Evolutionary conservation across 1,140 invertebrate species (phyloP).

Genomic region (Uloborus diversus): DNA sequence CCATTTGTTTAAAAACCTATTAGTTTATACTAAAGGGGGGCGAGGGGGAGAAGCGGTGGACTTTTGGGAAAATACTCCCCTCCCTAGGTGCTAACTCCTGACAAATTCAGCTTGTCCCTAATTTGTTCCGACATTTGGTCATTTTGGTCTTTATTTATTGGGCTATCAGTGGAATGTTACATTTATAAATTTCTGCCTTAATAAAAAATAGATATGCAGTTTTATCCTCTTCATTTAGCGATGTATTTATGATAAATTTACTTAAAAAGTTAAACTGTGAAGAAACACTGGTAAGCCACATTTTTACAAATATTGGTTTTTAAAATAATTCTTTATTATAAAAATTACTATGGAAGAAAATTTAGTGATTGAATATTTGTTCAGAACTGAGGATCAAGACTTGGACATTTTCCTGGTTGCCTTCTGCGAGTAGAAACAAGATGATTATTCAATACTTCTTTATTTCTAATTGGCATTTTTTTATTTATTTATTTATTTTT

Average conservation of each 20-base stretch:
- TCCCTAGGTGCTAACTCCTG: too few relatives aligned
- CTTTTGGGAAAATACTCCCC: too few relatives aligned
- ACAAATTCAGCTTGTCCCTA: too few relatives aligned
- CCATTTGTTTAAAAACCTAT: constrained; percentile 7
- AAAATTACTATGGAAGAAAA: neutral
- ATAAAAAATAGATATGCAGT: neutral
- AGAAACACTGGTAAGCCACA: neutral
- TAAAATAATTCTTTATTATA: neutral
- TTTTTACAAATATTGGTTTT: too few relatives aligned
- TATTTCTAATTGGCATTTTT: neutral
- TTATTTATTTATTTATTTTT: too few relatives aligned
- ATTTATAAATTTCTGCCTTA: constrained; percentile 7
- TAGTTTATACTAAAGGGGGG: neutral
- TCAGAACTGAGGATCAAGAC: too few relatives aligned
- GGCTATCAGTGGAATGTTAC: too few relatives aligned
- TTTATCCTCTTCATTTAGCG: constrained; percentile 1
- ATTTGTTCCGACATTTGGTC: too few relatives aligned
- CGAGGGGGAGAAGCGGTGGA: too few relatives aligned
- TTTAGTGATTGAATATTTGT: neutral
- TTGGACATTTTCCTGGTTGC: neutral
- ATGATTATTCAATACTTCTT: neutral
- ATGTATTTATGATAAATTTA: neutral
- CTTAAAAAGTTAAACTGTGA: constrained; percentile 2
- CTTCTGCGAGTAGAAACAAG: too few relatives aligned
- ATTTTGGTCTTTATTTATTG: too few relatives aligned